These are phyloP conservation scores for Odontamblyopus rebecca DNA, from an alignment of 2,797 vertebrate genomes.

Conservation along the genomic window DNA sequence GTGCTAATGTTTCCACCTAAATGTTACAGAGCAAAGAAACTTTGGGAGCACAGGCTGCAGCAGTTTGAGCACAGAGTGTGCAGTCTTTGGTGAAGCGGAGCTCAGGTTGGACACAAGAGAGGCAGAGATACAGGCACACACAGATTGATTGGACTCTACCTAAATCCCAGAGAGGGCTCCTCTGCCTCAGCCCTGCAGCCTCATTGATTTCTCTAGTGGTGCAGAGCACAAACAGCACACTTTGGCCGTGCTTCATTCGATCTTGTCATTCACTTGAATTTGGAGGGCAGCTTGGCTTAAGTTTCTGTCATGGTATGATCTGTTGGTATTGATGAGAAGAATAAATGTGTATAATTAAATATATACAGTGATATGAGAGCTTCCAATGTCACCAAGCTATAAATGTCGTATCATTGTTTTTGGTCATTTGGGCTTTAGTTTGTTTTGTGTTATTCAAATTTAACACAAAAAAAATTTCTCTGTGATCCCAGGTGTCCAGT, in stretches of 20 bases:
- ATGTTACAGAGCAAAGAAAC: slow-evolving; percentile 36
- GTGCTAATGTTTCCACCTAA: slow-evolving; percentile 33
- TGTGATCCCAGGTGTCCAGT: slow-evolving; percentile 87
- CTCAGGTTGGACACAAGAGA: slow-evolving; percentile 46
- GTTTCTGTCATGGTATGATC: slow-evolving; percentile 16
- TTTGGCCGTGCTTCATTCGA: slow-evolving; percentile 26
- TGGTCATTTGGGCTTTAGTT: background rate
- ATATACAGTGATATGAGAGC: background rate
- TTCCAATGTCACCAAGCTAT: background rate
- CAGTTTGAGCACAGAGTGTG: slow-evolving; percentile 33
- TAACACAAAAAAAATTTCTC: slow-evolving; percentile 2
- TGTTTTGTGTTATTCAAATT: background rate
- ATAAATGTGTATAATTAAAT: background rate
- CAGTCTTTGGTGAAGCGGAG: slow-evolving; percentile 47
- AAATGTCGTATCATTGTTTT: background rate
- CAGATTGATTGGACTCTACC: slow-evolving; percentile 69
- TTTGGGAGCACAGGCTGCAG: slow-evolving; percentile 37
- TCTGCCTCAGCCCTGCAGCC: slow-evolving; percentile 61
- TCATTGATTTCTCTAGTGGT: slow-evolving; percentile 72
- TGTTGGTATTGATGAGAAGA: slow-evolving; percentile 3
- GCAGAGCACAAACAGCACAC: slow-evolving; percentile 66
- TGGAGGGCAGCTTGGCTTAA: slow-evolving; percentile 27
- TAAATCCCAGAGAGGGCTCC: slow-evolving; percentile 60
- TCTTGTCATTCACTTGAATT: slow-evolving; percentile 37
- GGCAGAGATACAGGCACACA: slow-evolving; percentile 38